Percentiles rank a stretch among this genome's conserved stretches.
Conservation (phyloP, 2,888 invertebrate species). For the Plutella xylostella region DNA sequence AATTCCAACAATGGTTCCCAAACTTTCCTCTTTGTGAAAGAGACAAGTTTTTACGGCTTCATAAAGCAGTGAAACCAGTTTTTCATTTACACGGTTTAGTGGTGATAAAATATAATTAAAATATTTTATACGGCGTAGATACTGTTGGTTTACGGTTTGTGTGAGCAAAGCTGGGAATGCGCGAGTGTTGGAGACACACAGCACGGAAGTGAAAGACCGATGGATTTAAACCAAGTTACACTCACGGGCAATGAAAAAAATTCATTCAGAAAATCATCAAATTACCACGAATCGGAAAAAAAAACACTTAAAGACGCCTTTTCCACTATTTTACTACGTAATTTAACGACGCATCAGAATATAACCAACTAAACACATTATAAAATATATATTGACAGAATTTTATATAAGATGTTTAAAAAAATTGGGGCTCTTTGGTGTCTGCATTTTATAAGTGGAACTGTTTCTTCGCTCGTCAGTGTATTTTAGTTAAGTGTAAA, state of each 20-base stretch:
- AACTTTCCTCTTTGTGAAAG: conserved; percentile 32
- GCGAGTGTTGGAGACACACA: conserved; percentile 28
- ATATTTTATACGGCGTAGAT: conserved; percentile 65
- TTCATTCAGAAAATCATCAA: no score
- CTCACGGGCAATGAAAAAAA: not conserved
- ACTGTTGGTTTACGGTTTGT: conserved; percentile 51
- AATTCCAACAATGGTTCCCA: conserved; percentile 60
- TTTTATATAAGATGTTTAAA: no score
- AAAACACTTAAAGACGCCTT: no score
- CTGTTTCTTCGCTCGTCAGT: not conserved
- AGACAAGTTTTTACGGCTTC: conserved; percentile 67
- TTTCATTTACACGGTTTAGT: conserved; percentile 70
- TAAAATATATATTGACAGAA: no score
- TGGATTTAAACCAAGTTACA: not conserved
- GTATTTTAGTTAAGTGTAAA: not conserved
- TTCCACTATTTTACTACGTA: no score
- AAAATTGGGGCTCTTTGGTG: no score
- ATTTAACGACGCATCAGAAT: not conserved
- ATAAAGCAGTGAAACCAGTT: conserved; percentile 62
- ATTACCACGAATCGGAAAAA: no score
- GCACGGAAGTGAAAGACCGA: not conserved
- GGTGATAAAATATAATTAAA: conserved; percentile 69
- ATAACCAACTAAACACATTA: not conserved
- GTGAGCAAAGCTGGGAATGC: conserved; percentile 41
- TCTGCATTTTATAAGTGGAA: no score